Percentiles rank a stretch among this genome's conserved stretches.
Evolutionary conservation across 2,888 invertebrate genomes (phyloP).

Genomic region (Cataglyphis livida): DNA sequence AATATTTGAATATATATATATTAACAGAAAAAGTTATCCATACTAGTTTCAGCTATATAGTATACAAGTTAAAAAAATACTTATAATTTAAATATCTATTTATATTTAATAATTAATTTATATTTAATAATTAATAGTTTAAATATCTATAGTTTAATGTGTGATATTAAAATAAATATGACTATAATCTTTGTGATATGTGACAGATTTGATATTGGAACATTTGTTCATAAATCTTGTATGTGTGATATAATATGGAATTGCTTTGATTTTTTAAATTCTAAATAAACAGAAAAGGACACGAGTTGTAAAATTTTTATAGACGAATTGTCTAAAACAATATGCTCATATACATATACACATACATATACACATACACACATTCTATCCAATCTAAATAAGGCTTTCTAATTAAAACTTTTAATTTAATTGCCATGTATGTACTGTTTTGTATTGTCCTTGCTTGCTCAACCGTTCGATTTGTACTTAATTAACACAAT

Average conservation of each 20-base stretch:
- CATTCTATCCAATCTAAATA: not conserved
- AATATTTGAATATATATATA: too few species aligned
- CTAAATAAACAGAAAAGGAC: not conserved
- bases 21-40: too few species aligned
- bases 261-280: conserved; percentile 9
- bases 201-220: not conserved
- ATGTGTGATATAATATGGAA: not conserved
- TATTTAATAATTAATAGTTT: too few species aligned
- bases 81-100: too few species aligned
- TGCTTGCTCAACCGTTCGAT: conserved; percentile 27
- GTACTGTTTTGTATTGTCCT: not conserved
- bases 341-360: not conserved
- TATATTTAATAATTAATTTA: too few species aligned
- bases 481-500: conserved; percentile 52
- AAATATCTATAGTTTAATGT: not conserved
- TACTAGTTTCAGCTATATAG: too few species aligned
- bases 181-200: not conserved
- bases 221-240: not conserved
- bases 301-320: not conserved
- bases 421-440: conserved; percentile 37
- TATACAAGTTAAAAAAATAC: too few species aligned
- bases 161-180: not conserved
- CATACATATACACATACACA: too few species aligned
- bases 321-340: not conserved
- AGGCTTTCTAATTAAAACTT: conserved; percentile 37